Conservation (phyloP, 2,113 vertebrate species). For the Silurus asotus region DNA sequence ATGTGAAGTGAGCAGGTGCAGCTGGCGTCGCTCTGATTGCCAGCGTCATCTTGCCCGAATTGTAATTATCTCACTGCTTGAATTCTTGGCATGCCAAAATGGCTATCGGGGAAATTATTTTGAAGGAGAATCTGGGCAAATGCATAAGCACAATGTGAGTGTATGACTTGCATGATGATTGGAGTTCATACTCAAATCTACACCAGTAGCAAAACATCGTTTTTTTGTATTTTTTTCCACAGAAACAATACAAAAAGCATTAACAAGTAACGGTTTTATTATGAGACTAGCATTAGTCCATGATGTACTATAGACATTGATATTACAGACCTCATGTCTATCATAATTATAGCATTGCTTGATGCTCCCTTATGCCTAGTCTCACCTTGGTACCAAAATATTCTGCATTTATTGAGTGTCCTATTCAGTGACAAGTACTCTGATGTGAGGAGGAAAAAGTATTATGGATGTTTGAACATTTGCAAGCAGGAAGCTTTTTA, state of each 20-base stretch:
- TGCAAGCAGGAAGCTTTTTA: background rate
- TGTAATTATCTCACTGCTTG: slow-evolving; percentile 37
- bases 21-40: slow-evolving; percentile 38
- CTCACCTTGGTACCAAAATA: background rate
- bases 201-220: background rate
- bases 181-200: background rate
- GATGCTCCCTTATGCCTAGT: background rate
- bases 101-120: slow-evolving; percentile 32
- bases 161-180: background rate
- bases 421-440: background rate
- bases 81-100: slow-evolving; percentile 25
- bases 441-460: background rate
- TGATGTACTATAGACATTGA: too few species aligned
- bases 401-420: background rate
- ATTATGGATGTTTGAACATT: background rate
- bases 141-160: background rate
- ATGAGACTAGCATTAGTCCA: background rate
- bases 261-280: background rate
- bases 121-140: background rate
- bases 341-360: background rate
- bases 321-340: background rate
- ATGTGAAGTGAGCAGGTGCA: slow-evolving; percentile 40
- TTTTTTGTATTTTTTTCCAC: background rate
- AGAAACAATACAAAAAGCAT: background rate
- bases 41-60: slow-evolving; percentile 30